These are phyloP conservation scores for Sisyra nigra DNA, from an alignment of 2,888 invertebrate species.

Conservation along the genomic window DNA sequence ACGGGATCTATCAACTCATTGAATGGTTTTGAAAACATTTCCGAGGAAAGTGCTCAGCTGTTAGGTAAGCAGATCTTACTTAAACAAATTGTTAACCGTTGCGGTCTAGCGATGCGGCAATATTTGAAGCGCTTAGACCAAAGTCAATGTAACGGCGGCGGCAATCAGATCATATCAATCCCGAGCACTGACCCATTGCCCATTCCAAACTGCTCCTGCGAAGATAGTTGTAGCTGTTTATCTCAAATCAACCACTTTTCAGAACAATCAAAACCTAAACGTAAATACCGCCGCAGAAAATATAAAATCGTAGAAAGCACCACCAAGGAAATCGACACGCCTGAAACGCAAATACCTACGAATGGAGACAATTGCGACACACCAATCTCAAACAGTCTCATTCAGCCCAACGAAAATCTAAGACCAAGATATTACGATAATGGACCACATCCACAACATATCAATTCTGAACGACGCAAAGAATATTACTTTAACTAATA, in stretches of 20 bases:
- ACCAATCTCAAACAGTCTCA: too few species aligned
- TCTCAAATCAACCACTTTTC: slow-evolving; percentile 2
- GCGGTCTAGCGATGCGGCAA: too few species aligned
- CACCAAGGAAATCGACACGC: neutral
- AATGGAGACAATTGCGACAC: neutral
- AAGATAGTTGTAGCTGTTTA: slow-evolving; percentile 5
- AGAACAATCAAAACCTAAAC: slow-evolving; percentile 5
- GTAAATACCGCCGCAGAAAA: slow-evolving; percentile 7
- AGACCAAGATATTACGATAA: too few species aligned
- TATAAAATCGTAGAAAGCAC: slow-evolving; percentile 2
- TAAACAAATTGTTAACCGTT: too few species aligned
- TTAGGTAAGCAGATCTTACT: slow-evolving; percentile 1
- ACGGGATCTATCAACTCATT: too few species aligned
- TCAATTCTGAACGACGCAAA: too few species aligned
- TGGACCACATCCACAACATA: too few species aligned
- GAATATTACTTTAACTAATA: too few species aligned
- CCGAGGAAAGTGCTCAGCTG: neutral
- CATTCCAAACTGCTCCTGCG: slow-evolving; percentile 1
- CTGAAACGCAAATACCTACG: slow-evolving; percentile 7
- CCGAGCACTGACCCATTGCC: neutral
- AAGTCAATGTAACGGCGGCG: too few species aligned
- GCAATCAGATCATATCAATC: too few species aligned
- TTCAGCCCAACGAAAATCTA: too few species aligned
- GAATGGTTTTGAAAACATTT: neutral
- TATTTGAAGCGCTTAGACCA: too few species aligned